Base-by-base conservation (phyloP, 2,113 vertebrate species). In the Strix uralensis region DNA sequence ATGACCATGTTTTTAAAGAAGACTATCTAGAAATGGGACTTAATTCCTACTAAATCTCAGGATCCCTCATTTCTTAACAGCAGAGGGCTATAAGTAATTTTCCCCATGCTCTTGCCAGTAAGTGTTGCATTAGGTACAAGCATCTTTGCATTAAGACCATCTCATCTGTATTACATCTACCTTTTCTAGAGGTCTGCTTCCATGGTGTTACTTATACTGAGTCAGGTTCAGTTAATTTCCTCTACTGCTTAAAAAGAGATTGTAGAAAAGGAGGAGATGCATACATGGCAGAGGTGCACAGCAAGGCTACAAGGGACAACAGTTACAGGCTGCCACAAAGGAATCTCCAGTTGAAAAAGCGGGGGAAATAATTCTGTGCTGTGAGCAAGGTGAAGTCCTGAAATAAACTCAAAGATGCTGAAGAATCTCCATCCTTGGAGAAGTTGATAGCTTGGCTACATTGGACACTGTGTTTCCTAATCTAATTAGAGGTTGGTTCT, bases 21-120 rank as follows among this genome's bases (percentile, higher is more conserved):
- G 12, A 16, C 13, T 47, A 7, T 21, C 40, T 82, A 58, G 67
- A 78, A 65, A 59, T 67, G 58, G 17, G 26, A 40, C 20, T 63
- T 84, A 63, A 83, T 40, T 86, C 22, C 22, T 40, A 11, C 13
- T 86, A 61, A 67, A 62, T 38, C 8, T 75, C 46, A 78, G 36
- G 47, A 55, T 70, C 54, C 5, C 23, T 57, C 20, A 38, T 77
- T 49, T 70, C 36, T 78, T 74, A 69, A 51, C 26, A 83, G 49
- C 20, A 74, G 51, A 66, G 10, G 6, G 25, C 15, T 15, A 0
- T 14, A 72, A 59, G 44, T 16, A n/a, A 51, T 86, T 57, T 86
- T 10, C 7, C 9, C 7, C 1, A 0, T 2, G 3, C 12, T 30
- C 47, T 75, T 62, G 34, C 8, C 32, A 42, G 25, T 5, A 2